Base-by-base conservation (phyloP, 2,888 invertebrate species). In the Eretmocerus hayati region DNA sequence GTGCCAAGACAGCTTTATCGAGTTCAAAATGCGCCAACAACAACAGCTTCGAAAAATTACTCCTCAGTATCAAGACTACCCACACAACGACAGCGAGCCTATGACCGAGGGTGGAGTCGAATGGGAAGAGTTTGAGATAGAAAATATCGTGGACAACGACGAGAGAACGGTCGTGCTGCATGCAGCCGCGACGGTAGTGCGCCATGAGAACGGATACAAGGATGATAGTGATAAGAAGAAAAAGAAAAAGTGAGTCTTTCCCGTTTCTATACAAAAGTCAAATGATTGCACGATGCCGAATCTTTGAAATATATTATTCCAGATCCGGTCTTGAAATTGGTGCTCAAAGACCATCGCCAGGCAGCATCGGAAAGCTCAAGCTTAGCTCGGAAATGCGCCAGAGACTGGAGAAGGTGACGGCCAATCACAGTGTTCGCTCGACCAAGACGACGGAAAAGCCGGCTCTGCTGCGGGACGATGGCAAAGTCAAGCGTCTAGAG, bases 381-480 rank as follows among this genome's bases (percentile, higher is more conserved):
- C 79, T 93, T 8, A 91, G 90, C 64, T 87, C 89, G 0, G 92
- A 93, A 74, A 93, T 93, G 92, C 80, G 90, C 13, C 87, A 90
- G 62, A 79, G 92, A 55, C 69, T 93, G 51, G 93, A 93, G 67
- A 81, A 87, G 66, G 90, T 92, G 0, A 92, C 91, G 0, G 87
- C 90, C 0, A 89, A 87, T 59, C 90, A 91, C 67, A 90, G 90
- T 3, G 85, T 91, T 0, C 77, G 90, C 19, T 84, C 83, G 1
- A 86, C 87, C 11, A 80, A 85, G 5, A 85, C 86, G 15, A 83
- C 83, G 19, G 87, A 89, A 58, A 83, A 83, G 54, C 78, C 78
- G 3, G 68, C 69, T 26, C 58, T 69, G 48, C 81, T 85, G 2
- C 77, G 86, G 1, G 80, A 83, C 0, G 70, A 71, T 45, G 65